phyloP scores from a whole-genome alignment of 1,140 invertebrate species.

The Ylistrum balloti region DNA sequence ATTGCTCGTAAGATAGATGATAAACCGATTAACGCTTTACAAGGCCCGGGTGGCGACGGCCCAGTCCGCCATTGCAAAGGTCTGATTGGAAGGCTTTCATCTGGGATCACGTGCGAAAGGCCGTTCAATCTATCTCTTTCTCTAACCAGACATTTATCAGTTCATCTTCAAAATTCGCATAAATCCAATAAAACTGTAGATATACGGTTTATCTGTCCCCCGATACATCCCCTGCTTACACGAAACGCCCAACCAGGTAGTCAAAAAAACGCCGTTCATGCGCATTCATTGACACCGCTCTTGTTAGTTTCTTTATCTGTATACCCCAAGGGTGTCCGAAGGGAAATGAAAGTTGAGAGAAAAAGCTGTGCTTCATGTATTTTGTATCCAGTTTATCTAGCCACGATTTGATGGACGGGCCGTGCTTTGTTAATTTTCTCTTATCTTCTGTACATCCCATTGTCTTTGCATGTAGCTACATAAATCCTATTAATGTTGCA shows the following conservation, averaged over 20 bases:
- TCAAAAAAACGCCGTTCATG: neutral
- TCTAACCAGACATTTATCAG: slow-evolving; percentile 28
- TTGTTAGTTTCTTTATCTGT: slow-evolving; percentile 35
- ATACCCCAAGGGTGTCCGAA: slow-evolving; percentile 31
- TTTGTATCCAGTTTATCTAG: slow-evolving; percentile 25
- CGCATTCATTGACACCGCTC: slow-evolving; percentile 37
- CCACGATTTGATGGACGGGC: slow-evolving; percentile 36
- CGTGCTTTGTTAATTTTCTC: slow-evolving; percentile 31
- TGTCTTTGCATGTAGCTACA: slow-evolving; percentile 38
- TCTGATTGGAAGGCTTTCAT: neutral
- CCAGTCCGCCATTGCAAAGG: neutral
- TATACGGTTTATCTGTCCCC: slow-evolving; percentile 17
- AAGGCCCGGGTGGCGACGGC: neutral
- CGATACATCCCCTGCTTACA: slow-evolving; percentile 20
- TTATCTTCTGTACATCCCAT: slow-evolving; percentile 38
- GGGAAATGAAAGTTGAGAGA: slow-evolving; percentile 38
- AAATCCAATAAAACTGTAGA: slow-evolving; percentile 35
- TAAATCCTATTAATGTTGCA: slow-evolving; percentile 40
- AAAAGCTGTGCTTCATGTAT: slow-evolving; percentile 38
- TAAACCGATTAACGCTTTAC: slow-evolving; percentile 22
- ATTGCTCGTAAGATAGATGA: slow-evolving; percentile 14
- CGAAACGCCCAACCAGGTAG: slow-evolving; percentile 13
- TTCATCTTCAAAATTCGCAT: slow-evolving; percentile 39
- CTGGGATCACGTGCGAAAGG: slow-evolving; percentile 37
- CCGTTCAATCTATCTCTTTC: slow-evolving; percentile 32